Base-by-base conservation (phyloP, 2,113 vertebrate species). In the Eptatretus burgeri region DNA sequence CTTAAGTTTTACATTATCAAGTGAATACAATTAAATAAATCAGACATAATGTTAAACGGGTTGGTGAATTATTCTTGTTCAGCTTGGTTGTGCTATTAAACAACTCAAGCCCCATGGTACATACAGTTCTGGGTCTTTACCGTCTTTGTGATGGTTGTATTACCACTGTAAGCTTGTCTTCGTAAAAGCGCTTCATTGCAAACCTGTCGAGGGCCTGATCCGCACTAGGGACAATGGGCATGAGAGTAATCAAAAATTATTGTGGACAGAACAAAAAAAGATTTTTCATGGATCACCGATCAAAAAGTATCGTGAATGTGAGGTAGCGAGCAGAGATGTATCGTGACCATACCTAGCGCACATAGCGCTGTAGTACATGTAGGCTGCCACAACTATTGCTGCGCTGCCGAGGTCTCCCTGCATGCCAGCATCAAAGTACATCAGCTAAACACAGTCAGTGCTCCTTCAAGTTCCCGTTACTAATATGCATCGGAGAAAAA, bases 181-280 rank as follows among this genome's bases (percentile, higher is more conserved):
- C 88, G 16, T 85, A 88, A 75, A 84, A 96, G 71, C 89, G 93
- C 78, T 87, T 91, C 89, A 96, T 94, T 20, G 89, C 89, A 63
- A 94, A 96, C 68, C 88, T 83, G 72, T 94, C 86, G 52, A 96
- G 74, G 51, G 89, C 89, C 74, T 96, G 88, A 74, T 94, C 86
- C 65, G 89, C 89, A 67, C 89, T 96, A 76, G 65, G 12, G 56
- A 11, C 9, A 10, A 60, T 11, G 56, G n/a, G 19, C 56, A 60
- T 20, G 19, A 16, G 10, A 41, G 27, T 41, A 41, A 41, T 41
- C 27, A 41, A 41, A 3, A 41, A 7, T 41, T 41, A 41, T 41
- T 41, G 27, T 7, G 27, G 27, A 41, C 27, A 60, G 19, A 60
- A 60, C 9, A 60, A 60, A 9, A 60, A 9, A 60, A 60, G 19